These are phyloP conservation scores for Coenobita brevimanus DNA, from an alignment of 1,140 invertebrate species.

Conservation along the genomic window DNA sequence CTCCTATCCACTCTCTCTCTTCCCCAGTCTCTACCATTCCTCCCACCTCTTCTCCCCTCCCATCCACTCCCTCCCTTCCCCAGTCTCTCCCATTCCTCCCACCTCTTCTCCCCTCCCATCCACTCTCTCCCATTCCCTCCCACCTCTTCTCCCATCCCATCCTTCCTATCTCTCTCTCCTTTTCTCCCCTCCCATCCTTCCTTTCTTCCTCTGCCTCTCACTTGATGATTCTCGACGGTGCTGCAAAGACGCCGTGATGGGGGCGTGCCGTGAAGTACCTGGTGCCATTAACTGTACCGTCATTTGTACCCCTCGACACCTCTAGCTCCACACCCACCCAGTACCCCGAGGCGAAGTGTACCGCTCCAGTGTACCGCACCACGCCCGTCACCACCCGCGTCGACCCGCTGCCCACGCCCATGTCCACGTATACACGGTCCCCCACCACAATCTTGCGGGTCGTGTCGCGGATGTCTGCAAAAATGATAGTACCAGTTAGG, in stretches of 20 bases:
- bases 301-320: conserved; percentile 76
- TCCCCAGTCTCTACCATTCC: too few species aligned
- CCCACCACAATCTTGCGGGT: conserved; percentile 50
- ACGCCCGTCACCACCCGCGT: conserved; percentile 71
- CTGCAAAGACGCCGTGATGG: conserved; percentile 75
- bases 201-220: conserved; percentile 18
- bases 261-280: conserved; percentile 73
- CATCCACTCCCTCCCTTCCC: too few species aligned
- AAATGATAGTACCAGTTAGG: neutral
- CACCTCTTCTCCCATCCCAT: too few species aligned
- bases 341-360: conserved; percentile 76
- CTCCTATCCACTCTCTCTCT: too few species aligned
- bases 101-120: too few species aligned
- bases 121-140: too few species aligned
- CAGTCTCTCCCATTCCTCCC: too few species aligned
- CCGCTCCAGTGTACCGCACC: conserved; percentile 75
- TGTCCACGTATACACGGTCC: conserved; percentile 59
- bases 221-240: conserved; percentile 73
- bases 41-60: too few species aligned
- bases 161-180: too few species aligned
- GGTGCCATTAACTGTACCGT: conserved; percentile 77
- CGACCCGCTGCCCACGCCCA: conserved; percentile 51
- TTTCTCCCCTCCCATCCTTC: too few species aligned
- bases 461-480: conserved; percentile 52
- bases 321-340: conserved; percentile 79